Evolutionary conservation across 2,113 vertebrate genomes (phyloP), one percentile per base, ranked within the genome.

Genomic region (Anhinga anhinga): DNA sequence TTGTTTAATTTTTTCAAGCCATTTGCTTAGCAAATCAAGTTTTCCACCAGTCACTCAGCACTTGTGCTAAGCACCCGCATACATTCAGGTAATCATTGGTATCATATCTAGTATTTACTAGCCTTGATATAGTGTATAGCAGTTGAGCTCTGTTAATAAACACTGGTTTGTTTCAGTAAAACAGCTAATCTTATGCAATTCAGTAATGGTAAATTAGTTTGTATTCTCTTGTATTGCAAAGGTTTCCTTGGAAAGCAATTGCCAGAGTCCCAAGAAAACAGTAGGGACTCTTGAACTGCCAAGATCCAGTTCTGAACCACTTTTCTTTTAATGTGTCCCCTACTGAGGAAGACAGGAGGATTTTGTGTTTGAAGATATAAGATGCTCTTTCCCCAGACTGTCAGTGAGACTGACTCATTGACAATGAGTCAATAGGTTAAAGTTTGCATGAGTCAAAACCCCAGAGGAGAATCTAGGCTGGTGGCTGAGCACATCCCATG

Each of bases 21-120:
- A 98, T 98, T 98, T 98, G 98, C 92, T 98, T 97, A 95, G 65
- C 84, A 76, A 96, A 82, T 97, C 81, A 82, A 87, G 87, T 95
- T 96, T 94, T 79, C 76, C 96, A 97, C 96, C 86, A 92, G 93
- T 94, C 96, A 77, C 95, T 92, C 86, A 94, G 69, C 93, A 94
- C 86, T 95, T 93, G 92, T 86, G 83, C 93, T 94, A 95, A 96
- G 95, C 88, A 94, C 91, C 84, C 91, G 20, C 92, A 93, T 95
- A 38, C 88, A 82, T 93, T 85, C 93, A 91, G 91, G 92, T 96
- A 96, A 97, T 91, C 92, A 74, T 13, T 91, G 95, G 78, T 94
- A 95, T 97, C 89, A 73, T 82, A 82, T 61, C 66, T 91, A 66
- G 12, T 94, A 79, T 70, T 97, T 95, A 93, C 55, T 88, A 94